A percentile compares a stretch with the other conserved stretches of the same genome.
These are phyloP conservation scores for Menidia menidia DNA, from an alignment of 2,797 vertebrate genomes.

Conservation along the genomic window DNA sequence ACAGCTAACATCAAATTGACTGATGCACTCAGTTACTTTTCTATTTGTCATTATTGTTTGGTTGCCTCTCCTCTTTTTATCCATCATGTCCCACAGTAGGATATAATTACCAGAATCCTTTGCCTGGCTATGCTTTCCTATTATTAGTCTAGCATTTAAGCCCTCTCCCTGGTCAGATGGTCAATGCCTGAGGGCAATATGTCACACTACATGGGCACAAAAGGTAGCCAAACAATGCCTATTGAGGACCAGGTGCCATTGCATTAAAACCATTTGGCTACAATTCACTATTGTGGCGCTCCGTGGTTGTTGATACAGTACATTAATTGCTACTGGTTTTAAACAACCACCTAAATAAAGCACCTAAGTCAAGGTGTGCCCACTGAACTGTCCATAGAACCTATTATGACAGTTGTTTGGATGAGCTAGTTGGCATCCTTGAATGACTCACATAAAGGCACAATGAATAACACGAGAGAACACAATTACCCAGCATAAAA, in stretches of 20 bases:
- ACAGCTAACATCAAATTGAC: conserved; percentile 21
- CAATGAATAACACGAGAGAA: conserved; percentile 57
- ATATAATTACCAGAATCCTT: conserved; percentile 79
- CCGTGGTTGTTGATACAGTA: conserved; percentile 65
- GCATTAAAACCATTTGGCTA: conserved; percentile 79
- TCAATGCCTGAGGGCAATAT: conserved; percentile 84
- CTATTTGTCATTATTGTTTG: conserved; percentile 37
- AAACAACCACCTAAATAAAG: conserved; percentile 71
- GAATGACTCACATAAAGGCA: conserved; percentile 68
- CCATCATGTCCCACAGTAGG: conserved; percentile 82
- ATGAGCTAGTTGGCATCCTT: conserved; percentile 71
- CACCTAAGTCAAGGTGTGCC: conserved; percentile 60
- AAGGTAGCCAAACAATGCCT: conserved; percentile 85
- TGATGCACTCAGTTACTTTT: conserved; percentile 19
- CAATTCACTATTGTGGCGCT: conserved; percentile 75
- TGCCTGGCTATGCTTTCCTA: conserved; percentile 78
- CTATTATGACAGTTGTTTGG: conserved; percentile 58
- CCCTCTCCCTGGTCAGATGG: conserved; percentile 86
- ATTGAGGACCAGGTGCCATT: conserved; percentile 85
- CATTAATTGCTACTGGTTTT: conserved; percentile 69
- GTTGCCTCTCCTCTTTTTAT: conserved; percentile 67
- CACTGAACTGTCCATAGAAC: conserved; percentile 51
- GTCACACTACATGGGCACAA: conserved; percentile 85
- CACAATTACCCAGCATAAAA: conserved; percentile 52
- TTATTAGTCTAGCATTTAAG: conserved; percentile 83